These are phyloP conservation scores for Cyrtodaria siliqua DNA, from an alignment of 2,888 invertebrate species.

Conservation along the genomic window DNA sequence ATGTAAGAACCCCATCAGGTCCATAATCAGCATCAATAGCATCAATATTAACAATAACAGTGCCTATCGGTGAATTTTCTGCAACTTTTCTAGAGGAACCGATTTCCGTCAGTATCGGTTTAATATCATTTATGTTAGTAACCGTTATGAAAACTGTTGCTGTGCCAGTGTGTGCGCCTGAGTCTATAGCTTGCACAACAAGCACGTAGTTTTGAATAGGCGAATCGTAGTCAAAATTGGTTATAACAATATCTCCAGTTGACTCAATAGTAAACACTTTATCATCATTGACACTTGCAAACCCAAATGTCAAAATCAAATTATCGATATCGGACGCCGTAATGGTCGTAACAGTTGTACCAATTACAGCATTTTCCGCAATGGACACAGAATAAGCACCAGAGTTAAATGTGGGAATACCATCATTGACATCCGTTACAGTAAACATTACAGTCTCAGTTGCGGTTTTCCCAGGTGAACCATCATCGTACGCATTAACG, in stretches of 20 bases:
- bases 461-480: conserved; percentile 31
- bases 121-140: conserved; percentile 72
- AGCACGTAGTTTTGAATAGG: conserved; percentile 55
- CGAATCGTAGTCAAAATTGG: conserved; percentile 67
- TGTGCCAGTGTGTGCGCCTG: conserved; percentile 94
- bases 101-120: conserved; percentile 61
- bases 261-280: conserved; percentile 64
- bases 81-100: conserved; percentile 52
- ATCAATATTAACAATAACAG: conserved; percentile 58
- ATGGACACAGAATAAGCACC: conserved; percentile 66
- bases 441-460: conserved; percentile 61
- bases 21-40: conserved; percentile 77
- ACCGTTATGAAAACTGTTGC: conserved; percentile 87
- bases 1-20: conserved; percentile 66
- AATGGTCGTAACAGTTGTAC: conserved; percentile 60
- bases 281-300: conserved; percentile 44
- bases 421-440: conserved; percentile 72
- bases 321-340: conserved; percentile 71
- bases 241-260: conserved; percentile 48
- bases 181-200: conserved; percentile 93
- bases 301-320: conserved; percentile 62
- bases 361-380: conserved; percentile 66
- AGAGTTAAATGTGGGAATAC: conserved; percentile 63
- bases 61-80: conserved; percentile 68
- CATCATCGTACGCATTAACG: conserved; percentile 61